These are phyloP conservation scores for Acanthaster planci DNA, from an alignment of 35 echinoderm and acorn worm genomes.

Conservation along the genomic window DNA sequence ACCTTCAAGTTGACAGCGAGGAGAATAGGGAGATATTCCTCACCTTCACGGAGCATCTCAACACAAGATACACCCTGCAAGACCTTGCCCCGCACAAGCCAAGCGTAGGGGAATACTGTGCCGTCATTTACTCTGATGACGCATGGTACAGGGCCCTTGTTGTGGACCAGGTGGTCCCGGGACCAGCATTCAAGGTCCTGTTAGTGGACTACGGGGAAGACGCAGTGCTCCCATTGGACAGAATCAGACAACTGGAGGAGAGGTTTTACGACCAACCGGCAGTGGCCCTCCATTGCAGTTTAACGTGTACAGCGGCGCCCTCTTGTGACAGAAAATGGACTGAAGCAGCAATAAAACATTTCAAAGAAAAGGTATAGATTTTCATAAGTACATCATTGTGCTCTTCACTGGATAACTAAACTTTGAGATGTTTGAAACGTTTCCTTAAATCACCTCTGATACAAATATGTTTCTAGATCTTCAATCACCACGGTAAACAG, in stretches of 20 bases:
- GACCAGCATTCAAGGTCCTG: neutral
- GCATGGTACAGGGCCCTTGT: slow-evolving; percentile 22
- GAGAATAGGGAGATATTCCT: neutral
- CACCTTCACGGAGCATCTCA: neutral
- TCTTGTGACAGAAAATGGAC: neutral
- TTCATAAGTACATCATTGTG: too few relatives aligned
- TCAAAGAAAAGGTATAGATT: neutral
- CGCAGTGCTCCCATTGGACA: neutral
- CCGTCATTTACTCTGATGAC: neutral
- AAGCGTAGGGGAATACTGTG: neutral
- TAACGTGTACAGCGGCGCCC: neutral
- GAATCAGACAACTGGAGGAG: neutral
- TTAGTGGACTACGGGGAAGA: neutral
- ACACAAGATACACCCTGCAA: neutral
- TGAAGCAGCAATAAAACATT: neutral
- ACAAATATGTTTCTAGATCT: too few relatives aligned
- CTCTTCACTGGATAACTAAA: too few relatives aligned
- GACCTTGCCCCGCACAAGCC: neutral
- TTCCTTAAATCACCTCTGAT: too few relatives aligned
- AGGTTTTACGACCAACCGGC: neutral
- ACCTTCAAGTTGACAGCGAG: neutral
- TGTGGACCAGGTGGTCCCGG: neutral
- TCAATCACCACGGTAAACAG: too few relatives aligned
- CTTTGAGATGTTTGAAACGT: too few relatives aligned
- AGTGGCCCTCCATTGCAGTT: neutral